These are phyloP conservation scores for Eonycteris spelaea DNA, from an alignment of 2,113 vertebrate genomes.

Conservation along the genomic window DNA sequence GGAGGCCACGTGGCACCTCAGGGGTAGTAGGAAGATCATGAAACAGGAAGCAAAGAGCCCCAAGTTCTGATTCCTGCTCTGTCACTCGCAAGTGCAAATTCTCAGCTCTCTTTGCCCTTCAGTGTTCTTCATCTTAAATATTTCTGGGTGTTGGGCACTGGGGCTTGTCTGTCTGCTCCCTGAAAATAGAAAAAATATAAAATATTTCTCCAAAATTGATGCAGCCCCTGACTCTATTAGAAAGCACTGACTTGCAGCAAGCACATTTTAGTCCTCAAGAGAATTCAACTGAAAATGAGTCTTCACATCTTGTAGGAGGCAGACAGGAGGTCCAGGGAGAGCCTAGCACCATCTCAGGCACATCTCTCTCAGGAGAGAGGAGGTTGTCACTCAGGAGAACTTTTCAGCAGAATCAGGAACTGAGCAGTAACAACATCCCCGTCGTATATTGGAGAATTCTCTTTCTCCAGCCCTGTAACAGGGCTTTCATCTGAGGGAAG, in stretches of 20 bases:
- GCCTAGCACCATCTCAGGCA: background rate
- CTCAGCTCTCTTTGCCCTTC: background rate
- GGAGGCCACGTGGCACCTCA: background rate
- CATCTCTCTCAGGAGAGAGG: slow-evolving; percentile 16
- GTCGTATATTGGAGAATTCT: slow-evolving; percentile 73
- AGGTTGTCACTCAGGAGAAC: slow-evolving; percentile 71
- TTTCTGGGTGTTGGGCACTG: background rate
- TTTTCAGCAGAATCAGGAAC: slow-evolving; percentile 82
- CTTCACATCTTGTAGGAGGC: background rate
- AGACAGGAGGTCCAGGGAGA: background rate
- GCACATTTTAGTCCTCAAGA: background rate
- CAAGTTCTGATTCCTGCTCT: background rate
- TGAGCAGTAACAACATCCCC: slow-evolving; percentile 80
- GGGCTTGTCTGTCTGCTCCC: background rate
- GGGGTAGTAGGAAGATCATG: background rate
- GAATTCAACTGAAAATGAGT: background rate
- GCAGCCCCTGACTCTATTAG: background rate
- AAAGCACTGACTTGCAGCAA: background rate
- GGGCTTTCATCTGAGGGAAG: slow-evolving; percentile 72
- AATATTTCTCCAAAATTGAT: background rate
- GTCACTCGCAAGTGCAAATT: background rate
- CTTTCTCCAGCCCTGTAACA: slow-evolving; percentile 61
- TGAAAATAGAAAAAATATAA: background rate
- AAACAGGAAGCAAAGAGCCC: background rate
- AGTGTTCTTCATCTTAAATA: background rate